A percentile compares a stretch with the other conserved stretches of the same genome.
Evolutionary conservation across 1,140 invertebrate species (phyloP).

Genomic region (Apolygus lucorum): DNA sequence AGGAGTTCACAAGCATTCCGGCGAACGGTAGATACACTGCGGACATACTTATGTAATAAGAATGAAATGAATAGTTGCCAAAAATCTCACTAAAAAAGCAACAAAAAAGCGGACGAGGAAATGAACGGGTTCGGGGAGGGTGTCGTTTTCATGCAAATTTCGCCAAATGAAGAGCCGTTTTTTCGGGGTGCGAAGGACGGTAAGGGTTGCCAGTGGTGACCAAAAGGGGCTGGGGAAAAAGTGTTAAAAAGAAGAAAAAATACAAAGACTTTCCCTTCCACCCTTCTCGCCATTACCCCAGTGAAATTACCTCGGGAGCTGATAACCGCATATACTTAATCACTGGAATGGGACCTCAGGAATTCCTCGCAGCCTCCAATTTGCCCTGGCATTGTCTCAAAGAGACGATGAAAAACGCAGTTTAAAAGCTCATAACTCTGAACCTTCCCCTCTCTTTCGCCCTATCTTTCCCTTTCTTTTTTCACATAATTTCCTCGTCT

Average conservation of each 20-base stretch:
- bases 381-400: conserved; percentile 6
- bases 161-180: conserved; percentile 3
- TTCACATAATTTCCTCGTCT: no score
- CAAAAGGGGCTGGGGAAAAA: not conserved
- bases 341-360: conserved; percentile 6
- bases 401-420: conserved; percentile 12
- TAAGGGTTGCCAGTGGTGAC: not conserved
- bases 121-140: no score
- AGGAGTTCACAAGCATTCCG: no score
- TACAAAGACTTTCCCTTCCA: not conserved
- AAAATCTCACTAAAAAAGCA: not conserved
- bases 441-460: not conserved
- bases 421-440: conserved; percentile 6
- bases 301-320: conserved; percentile 7
- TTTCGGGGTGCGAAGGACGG: not conserved
- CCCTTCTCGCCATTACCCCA: not conserved
- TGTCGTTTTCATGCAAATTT: conserved; percentile 6
- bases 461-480: not conserved
- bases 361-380: not conserved
- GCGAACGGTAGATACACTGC: no score
- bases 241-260: not conserved
- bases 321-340: conserved; percentile 18
- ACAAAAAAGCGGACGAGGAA: not conserved
- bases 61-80: no score
- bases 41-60: no score